Evolutionary conservation across 2,888 invertebrate genomes (phyloP), one percentile per base, ranked within the genome.

Genomic region (Thera obeliscata): DNA sequence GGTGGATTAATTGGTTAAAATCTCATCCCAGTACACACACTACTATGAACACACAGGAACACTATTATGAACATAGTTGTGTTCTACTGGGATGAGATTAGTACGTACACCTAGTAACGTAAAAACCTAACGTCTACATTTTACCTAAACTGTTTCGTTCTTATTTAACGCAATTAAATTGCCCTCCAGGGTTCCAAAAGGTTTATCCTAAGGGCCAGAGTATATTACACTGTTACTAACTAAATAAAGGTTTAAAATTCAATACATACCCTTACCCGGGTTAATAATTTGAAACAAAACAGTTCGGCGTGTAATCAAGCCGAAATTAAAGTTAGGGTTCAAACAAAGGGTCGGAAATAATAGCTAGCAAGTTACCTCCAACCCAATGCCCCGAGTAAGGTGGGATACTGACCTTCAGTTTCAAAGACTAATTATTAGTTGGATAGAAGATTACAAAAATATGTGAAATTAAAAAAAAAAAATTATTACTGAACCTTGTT

Each of bases 291-390:
- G 9, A 49, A 54, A 64, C 50, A 61, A 66, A 56, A 66, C 49
- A 52, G 50, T 36, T 56, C 35, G n/a, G 50, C 5, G 6, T 50
- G 56, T 61, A 57, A 61, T 66, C 61, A 56, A 57, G 52, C 2
- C 41, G 35, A 61, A 61, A 56, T 61, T 61, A 12, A 61, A 66
- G 66, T 56, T 61, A 66, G 61, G 61, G 59, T 52, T 55, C 36
- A 56, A 57, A 58, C 57, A 63, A 63, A 35, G 57, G 64, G 64
- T 58, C 58, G 57, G 43, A 38, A 54, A 43, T 6, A 41, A 55
- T 55, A 55, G 35, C n/a, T 54, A 43, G 52, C 38, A 43, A 52
- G 60, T 61, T 61, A 43, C 52, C 6, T n/a, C 12, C n/a, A n/a
- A n/a, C n/a, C 6, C 6, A 22, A 22, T 22, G 22, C 22, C 6